phyloP scores from a whole-genome alignment of 2,113 vertebrate genomes.

The Apeltes quadracus region DNA sequence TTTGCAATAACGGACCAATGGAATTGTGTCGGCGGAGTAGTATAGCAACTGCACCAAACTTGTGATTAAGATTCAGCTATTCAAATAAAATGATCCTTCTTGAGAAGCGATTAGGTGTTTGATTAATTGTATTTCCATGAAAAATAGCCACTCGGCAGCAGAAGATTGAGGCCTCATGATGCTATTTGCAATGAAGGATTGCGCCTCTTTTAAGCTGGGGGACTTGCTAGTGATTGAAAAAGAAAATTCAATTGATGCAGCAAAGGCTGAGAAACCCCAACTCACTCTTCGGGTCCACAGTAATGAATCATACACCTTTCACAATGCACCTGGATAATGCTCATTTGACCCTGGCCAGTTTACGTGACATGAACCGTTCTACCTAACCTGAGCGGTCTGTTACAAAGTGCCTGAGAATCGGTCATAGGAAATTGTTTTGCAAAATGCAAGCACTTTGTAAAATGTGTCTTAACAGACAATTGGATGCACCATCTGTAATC shows the following conservation, averaged over 20 bases:
- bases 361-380: not conserved
- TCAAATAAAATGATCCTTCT: constrained; percentile 23
- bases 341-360: not conserved
- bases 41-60: constrained; percentile 2
- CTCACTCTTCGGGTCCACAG: not conserved
- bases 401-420: not conserved
- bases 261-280: not conserved
- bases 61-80: constrained; percentile 20
- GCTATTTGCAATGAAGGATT: not conserved
- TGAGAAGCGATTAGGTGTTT: not conserved
- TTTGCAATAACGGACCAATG: constrained; percentile 37
- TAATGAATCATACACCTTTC: not conserved
- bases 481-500: not conserved
- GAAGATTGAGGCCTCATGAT: not conserved
- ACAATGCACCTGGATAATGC: not conserved
- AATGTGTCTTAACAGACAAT: not conserved
- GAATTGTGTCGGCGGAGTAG: constrained; percentile 7
- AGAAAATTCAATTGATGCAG: constrained; percentile 1
- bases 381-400: not conserved
- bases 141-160: not conserved
- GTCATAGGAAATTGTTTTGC: not conserved
- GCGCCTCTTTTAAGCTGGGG: not conserved
- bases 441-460: not conserved
- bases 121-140: constrained; percentile 24
- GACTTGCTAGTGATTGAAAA: not conserved